Evolutionary conservation across 2,797 vertebrate genomes (phyloP), one percentile per base, ranked within the genome.

Genomic region (Argya squamiceps): DNA sequence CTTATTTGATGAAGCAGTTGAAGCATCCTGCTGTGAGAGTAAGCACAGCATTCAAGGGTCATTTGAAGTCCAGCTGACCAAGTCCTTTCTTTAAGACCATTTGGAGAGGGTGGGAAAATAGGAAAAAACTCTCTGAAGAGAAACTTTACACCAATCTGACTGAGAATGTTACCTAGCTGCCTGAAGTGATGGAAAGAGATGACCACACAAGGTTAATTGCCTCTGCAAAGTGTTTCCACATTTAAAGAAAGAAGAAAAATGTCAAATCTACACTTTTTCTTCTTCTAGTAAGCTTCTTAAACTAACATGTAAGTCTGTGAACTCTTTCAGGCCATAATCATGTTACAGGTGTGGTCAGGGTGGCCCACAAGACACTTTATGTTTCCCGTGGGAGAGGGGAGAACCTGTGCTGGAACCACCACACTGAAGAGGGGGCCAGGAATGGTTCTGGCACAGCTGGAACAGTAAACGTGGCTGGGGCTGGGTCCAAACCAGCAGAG

Each of bases 41-140:
- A 88, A 93, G 88, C 80, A 36, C 53, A 86, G 77, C 80, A 69
- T 91, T 96, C 94, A 95, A 80, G 93, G 96, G 96, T 97, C 96
- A 95, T 94, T 87, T 88, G 59, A 95, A 97, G 95, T 95, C 95
- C 94, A 95, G 67, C 22, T 89, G 73, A 84, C 70, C 94, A 84
- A 82, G 70, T 64, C 64, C 74, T 82, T 91, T 76, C 91, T 93
- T 92, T 84, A 90, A 93, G 85, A 93, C 36, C 41, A 56, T 56
- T 95, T 79, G 59, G 87, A 60, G 52, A 20, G 24, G 17, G 13
- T 63, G 43, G 24, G 12, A 9, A 39, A 85, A 78, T 71, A 69
- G 55, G 85, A 73, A 69, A 84, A 91, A 90, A 69, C 36, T 82
- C 69, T 71, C 74, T 26, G 26, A 81, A 84, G 79, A 92, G 76